Evolutionary conservation across 2,888 invertebrate genomes (phyloP), one percentile per base, ranked within the genome.

Genomic region (Strigamia maritima): DNA sequence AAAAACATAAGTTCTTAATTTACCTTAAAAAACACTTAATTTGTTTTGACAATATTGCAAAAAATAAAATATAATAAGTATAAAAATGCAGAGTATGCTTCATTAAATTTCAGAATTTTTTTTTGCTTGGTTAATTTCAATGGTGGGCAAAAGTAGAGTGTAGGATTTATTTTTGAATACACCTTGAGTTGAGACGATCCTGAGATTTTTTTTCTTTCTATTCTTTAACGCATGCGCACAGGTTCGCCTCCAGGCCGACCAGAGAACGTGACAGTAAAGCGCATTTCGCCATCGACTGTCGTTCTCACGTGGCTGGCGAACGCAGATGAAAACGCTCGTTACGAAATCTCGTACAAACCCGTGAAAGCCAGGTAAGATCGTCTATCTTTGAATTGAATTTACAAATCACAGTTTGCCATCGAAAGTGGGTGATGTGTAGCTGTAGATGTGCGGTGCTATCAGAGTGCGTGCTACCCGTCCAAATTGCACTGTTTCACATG

Each of bases 311-410:
- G 95, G 94, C 60, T 31, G n/a, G 92, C 92, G 83, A 93, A 93
- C 80, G 91, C 92, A 83, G 90, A 92, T 82, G 92, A 93, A 70
- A 81, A 82, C 84, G 89, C 92, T 83, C 94, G 94, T 87, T 94
- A 94, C 89, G 94, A 94, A 87, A 94, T 95, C 86, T 94, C 93
- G 24, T 94, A 94, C 87, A 94, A 94, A 86, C 94, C 94, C 76
- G 93, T 94, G 77, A 93, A 94, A 87, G 94, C 94, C 87, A 94
- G 94, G 94, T 94, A 92, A 90, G 78, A 31, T 44, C 28, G 70
- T 28, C 26, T 70, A 70, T 70, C 70, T 70, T 70, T 70, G 26
- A 70, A 70, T 28, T 70, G 26, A 24, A 26, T 70, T 70, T 70
- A 10, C 70, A 26, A 26, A 70, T 12, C 28, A 12, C 2, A 0